Evolutionary conservation across 2,113 vertebrate genomes (phyloP).

Genomic region (Tylochromis polylepis): DNA sequence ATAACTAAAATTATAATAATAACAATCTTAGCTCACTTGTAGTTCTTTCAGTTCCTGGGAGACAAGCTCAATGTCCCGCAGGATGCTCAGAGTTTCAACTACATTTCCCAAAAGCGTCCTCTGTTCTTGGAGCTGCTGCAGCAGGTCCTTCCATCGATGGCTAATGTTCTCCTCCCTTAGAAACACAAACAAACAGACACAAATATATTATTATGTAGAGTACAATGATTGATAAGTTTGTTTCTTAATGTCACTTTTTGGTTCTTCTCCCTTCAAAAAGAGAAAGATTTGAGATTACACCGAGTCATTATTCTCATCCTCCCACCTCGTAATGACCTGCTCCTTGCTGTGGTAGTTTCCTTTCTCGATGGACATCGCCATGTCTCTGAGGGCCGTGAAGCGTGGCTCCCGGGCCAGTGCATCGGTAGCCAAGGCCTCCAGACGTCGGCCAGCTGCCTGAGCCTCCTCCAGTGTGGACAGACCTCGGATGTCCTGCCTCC

Average conservation of each 20-base stretch:
- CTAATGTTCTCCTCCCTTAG: constrained; percentile 65
- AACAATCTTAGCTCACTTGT: constrained; percentile 67
- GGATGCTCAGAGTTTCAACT: constrained; percentile 70
- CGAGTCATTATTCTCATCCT: background rate
- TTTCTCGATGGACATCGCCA: constrained; percentile 71
- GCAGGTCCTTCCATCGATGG: constrained; percentile 75
- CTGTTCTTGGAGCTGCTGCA: constrained; percentile 73
- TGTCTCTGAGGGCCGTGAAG: constrained; percentile 77
- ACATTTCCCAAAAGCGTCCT: constrained; percentile 57
- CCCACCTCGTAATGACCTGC: constrained; percentile 73
- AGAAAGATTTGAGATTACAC: background rate
- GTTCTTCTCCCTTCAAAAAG: background rate
- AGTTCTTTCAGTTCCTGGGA: constrained; percentile 78
- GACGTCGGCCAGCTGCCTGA: constrained; percentile 73
- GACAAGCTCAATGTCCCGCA: constrained; percentile 75
- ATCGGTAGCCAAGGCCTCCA: constrained; percentile 81
- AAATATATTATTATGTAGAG: background rate
- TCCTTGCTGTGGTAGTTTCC: constrained; percentile 82
- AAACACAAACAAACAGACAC: background rate
- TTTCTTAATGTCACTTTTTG: background rate
- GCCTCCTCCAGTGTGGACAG: constrained; percentile 60
- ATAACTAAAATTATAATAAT: background rate
- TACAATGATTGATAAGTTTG: background rate
- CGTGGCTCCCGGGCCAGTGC: constrained; percentile 79
- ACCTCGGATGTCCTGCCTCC: constrained; percentile 66